These are phyloP conservation scores for Myotis lucifugus DNA, from an alignment of 2,113 vertebrate genomes.

Conservation along the genomic window DNA sequence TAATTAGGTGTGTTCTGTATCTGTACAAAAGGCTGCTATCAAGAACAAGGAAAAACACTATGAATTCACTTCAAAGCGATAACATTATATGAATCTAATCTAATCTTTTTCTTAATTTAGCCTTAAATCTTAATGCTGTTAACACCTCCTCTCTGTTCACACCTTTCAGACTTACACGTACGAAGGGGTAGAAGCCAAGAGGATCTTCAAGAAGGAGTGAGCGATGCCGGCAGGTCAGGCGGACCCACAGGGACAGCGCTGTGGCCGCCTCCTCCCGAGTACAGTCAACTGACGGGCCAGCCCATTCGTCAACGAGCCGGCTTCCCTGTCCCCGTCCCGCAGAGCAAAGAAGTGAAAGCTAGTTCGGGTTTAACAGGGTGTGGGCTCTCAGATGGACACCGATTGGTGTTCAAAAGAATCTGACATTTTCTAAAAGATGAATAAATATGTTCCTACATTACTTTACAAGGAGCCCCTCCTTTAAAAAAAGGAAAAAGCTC, in stretches of 20 bases:
- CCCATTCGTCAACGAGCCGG: neutral
- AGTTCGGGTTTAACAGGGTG: neutral
- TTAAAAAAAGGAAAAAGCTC: neutral
- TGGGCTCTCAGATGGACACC: neutral
- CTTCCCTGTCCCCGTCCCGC: conserved; percentile 22
- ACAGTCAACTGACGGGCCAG: too few relatives aligned
- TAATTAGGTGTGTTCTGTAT: neutral
- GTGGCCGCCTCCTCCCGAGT: too few relatives aligned
- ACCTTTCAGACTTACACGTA: conserved; percentile 91
- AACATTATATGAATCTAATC: neutral
- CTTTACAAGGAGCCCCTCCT: conserved; percentile 43
- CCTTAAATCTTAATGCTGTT: neutral
- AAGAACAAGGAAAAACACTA: neutral
- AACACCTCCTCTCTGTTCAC: conserved; percentile 31
- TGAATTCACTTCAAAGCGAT: neutral
- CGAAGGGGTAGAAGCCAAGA: conserved; percentile 93
- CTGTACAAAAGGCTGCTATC: neutral
- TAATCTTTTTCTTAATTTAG: neutral
- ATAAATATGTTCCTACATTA: neutral
- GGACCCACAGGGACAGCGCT: too few relatives aligned
- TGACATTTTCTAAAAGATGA: conserved; percentile 39
- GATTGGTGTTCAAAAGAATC: neutral
- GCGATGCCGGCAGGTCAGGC: neutral
- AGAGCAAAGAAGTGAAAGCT: conserved; percentile 34
- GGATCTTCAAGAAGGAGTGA: conserved; percentile 92